phyloP scores from a whole-genome alignment of 2,113 vertebrate species.

The Nesoenas mayeri region DNA sequence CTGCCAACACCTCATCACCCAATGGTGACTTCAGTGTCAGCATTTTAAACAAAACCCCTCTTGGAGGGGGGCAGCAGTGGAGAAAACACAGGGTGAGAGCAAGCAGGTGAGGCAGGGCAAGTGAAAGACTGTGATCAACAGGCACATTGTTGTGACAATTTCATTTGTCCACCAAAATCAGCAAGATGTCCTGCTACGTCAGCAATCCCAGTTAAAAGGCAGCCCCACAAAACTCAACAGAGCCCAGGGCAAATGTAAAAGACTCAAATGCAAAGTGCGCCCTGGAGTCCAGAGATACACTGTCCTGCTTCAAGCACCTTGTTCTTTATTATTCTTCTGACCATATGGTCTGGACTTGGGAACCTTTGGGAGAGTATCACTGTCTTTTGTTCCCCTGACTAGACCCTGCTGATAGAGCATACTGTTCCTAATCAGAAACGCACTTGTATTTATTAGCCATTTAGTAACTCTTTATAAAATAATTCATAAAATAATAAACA shows the following conservation, averaged over 20 bases:
- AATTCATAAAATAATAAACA: background rate
- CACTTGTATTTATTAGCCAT: background rate
- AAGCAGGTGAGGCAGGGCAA: no score
- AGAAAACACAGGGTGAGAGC: no score
- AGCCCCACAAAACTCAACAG: background rate
- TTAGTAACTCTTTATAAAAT: background rate
- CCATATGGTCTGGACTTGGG: background rate
- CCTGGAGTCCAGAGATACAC: background rate
- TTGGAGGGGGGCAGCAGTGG: background rate
- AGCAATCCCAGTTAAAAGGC: background rate
- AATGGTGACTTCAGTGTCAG: background rate
- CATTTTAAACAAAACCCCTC: background rate
- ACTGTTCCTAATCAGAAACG: background rate
- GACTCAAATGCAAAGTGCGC: background rate
- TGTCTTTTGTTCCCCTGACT: background rate
- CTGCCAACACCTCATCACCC: background rate
- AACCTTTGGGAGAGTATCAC: background rate
- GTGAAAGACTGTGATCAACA: background rate
- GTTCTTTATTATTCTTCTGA: background rate
- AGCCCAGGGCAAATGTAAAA: background rate
- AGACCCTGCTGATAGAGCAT: background rate
- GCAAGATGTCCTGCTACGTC: background rate
- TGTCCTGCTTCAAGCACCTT: background rate
- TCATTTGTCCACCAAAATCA: background rate
- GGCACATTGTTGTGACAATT: background rate